Base-by-base conservation (phyloP, 2,888 invertebrate genomes). In the Dasysyrphus tricinctus region DNA sequence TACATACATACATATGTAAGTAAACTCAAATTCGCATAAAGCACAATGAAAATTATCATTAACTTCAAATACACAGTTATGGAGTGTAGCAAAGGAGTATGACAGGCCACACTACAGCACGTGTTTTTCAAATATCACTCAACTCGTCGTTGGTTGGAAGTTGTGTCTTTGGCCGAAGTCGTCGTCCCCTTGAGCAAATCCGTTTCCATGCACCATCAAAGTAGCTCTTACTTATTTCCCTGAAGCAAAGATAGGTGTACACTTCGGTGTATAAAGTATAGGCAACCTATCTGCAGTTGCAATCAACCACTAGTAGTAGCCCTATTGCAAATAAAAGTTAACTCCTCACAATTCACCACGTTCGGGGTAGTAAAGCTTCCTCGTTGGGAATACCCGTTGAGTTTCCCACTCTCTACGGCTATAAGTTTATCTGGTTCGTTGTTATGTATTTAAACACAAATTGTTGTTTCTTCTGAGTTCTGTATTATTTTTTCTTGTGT, bases 231-330 rank as follows among this genome's bases (percentile, higher is more conserved):
- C 51, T 29, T 44, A 57, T 16, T 42, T 32, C 32, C 19, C 14
- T 56, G 11, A 42, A 49, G 29, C 69, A 24, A 32, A 42, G 32
- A 34, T 11, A 24, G 24, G 24, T 24, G 24, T 24, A 29, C 19
- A 29, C 24, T 39, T 34, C 5, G 11, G 65, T 70, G 63, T 57
- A 65, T 56, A 69, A 49, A 51, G 63, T 57, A 65, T 56, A 69
- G 57, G 59, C 57, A 47, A 80, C 51, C 49, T 84, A 80, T 84
- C 84, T 84, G 84, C 84, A 84, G 84, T 84, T 80, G 84, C 84
- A 84, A 84, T 84, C 84, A 84, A 84, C 80, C 59, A 73, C 65
- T 72, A 56, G 63, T 47, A 9, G 75, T 65, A 56, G 72, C 51
- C 59, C 51, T 51, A 65, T 84, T 72, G 80, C 76, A 75, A 76